Conservation (phyloP, 2,113 vertebrate genomes). For the Heptranchias perlo region DNA sequence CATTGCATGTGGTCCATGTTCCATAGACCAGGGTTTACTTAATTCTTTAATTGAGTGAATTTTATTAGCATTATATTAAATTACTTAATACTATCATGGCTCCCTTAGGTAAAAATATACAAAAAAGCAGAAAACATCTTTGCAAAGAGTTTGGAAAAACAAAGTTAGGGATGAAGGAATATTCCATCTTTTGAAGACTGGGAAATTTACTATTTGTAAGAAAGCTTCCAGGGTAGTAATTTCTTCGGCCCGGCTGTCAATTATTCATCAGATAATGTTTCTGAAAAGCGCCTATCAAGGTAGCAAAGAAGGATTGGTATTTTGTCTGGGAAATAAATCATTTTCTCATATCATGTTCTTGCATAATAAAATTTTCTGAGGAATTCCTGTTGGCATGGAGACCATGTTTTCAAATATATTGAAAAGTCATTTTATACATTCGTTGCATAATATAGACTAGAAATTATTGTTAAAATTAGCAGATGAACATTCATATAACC, state of each 20-base stretch:
- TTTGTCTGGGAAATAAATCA: neutral
- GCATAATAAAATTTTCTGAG: neutral
- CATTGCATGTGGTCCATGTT: neutral
- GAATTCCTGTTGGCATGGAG: neutral
- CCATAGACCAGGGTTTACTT: neutral
- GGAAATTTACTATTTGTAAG: neutral
- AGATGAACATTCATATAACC: neutral
- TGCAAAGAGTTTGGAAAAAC: neutral
- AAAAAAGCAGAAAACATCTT: neutral
- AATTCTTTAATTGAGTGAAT: neutral
- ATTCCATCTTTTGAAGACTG: neutral
- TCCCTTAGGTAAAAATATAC: neutral
- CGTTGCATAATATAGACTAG: too few relatives aligned
- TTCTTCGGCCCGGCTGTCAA: neutral
- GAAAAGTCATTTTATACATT: neutral
- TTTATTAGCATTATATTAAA: neutral
- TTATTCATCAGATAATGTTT: neutral
- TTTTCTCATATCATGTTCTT: neutral
- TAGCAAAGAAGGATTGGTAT: neutral
- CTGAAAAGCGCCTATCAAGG: neutral
- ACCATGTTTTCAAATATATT: neutral
- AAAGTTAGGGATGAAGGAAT: neutral
- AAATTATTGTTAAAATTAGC: too few relatives aligned
- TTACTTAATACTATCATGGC: neutral
- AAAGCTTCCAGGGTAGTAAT: neutral